A percentile compares a stretch with the other conserved stretches of the same genome.
phyloP scores from a whole-genome alignment of 2,113 vertebrate species.

The Numenius arquata region DNA sequence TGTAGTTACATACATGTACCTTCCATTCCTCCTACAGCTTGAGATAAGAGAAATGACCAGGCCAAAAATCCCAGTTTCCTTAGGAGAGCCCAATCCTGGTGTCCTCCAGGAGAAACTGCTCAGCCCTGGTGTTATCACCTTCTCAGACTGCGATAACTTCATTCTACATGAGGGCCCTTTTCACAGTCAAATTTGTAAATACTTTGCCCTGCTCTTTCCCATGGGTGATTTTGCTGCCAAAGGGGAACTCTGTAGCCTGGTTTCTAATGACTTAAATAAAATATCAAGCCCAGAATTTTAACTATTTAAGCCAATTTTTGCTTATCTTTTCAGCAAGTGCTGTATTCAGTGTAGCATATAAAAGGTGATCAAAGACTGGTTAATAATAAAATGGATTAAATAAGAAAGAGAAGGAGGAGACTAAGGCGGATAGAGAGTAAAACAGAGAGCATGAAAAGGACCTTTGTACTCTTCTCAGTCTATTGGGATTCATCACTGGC shows the following conservation, averaged over 20 bases:
- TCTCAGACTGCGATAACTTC: neutral
- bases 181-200: neutral
- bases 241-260: neutral
- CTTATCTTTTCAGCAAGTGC: neutral
- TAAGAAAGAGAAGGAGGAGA: neutral
- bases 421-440: neutral
- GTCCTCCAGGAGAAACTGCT: neutral
- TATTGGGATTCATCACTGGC: neutral
- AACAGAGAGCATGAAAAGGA: neutral
- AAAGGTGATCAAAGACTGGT: neutral
- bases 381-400: neutral
- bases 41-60: neutral
- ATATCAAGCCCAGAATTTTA: neutral
- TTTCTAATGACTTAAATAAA: neutral
- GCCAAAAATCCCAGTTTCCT: neutral
- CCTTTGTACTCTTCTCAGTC: neutral
- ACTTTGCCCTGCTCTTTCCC: neutral
- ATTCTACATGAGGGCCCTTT: neutral
- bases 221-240: neutral
- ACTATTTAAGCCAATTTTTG: neutral
- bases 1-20: accelerated
- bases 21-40: neutral
- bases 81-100: accelerated
- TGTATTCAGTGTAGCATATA: neutral
- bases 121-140: neutral